Conservation (phyloP, 2,888 invertebrate species). For the Metacarcinus magister region DNA sequence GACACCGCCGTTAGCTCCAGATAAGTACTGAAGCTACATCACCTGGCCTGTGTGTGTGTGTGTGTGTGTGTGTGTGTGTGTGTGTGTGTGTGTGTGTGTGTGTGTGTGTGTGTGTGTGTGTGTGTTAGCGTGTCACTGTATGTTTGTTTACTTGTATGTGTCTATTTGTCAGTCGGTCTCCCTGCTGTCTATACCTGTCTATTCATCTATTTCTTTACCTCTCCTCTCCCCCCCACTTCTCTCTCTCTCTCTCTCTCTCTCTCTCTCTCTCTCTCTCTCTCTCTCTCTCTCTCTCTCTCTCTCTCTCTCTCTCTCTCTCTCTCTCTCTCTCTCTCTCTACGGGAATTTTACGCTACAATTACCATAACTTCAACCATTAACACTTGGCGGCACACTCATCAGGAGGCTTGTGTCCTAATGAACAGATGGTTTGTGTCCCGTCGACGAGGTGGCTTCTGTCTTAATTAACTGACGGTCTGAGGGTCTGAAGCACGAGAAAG, state of each 20-base stretch:
- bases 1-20: too few relatives aligned
- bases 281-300: slow-evolving; percentile 2
- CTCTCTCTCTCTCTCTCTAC: neutral
- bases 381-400: neutral
- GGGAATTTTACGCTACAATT: neutral
- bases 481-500: neutral
- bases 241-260: neutral
- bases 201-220: neutral
- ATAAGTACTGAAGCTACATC: too few relatives aligned
- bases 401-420: neutral
- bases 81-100: slow-evolving; percentile 10
- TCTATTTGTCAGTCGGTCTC: too few relatives aligned
- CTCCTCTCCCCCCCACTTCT: neutral
- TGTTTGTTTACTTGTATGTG: too few relatives aligned
- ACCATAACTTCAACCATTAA: neutral
- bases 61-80: neutral
- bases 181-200: too few relatives aligned
- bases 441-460: neutral
- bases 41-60: too few relatives aligned
- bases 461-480: neutral
- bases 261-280: slow-evolving; percentile 21
- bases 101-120: neutral
- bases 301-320: neutral
- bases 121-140: neutral
- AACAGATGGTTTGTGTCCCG: neutral